These are phyloP conservation scores for Cantharis rufa DNA, from an alignment of 2,888 invertebrate genomes.

Conservation along the genomic window DNA sequence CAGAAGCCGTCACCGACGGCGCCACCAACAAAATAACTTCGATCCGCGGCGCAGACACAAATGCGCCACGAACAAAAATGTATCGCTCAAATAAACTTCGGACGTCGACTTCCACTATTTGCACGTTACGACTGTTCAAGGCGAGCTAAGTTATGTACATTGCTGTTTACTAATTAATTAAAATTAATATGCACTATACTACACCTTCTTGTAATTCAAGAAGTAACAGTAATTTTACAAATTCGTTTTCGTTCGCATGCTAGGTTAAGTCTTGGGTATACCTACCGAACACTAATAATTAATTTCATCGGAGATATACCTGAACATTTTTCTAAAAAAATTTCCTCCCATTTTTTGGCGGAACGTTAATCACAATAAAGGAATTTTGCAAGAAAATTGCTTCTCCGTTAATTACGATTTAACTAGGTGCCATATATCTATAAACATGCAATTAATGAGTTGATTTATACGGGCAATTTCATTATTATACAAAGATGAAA, in stretches of 20 bases:
- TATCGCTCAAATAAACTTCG: constrained; percentile 16
- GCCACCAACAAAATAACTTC: constrained; percentile 45
- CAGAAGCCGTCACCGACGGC: constrained; percentile 42
- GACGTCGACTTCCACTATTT: constrained; percentile 5
- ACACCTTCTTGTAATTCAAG: constrained; percentile 12
- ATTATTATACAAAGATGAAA: not conserved
- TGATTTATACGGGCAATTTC: not conserved
- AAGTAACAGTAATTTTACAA: not conserved
- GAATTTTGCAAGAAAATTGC: not conserved
- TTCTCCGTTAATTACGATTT: not conserved
- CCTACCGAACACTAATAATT: not conserved
- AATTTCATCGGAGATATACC: too few species aligned
- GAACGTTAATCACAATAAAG: not conserved
- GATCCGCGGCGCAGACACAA: constrained; percentile 48
- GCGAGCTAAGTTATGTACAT: constrained; percentile 15
- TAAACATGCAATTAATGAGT: not conserved
- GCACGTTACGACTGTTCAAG: constrained; percentile 8
- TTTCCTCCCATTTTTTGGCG: not conserved
- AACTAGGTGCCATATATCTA: not conserved
- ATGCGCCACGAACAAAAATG: constrained; percentile 33
- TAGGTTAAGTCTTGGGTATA: too few species aligned
- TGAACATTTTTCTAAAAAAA: not conserved
- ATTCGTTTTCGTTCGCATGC: not conserved
- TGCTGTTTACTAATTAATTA: constrained; percentile 17
- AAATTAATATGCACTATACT: constrained; percentile 30